A percentile compares a stretch with the other conserved stretches of the same genome.
These are phyloP conservation scores for Ceratina japonica DNA, from an alignment of 1,140 invertebrate genomes.

Conservation along the genomic window DNA sequence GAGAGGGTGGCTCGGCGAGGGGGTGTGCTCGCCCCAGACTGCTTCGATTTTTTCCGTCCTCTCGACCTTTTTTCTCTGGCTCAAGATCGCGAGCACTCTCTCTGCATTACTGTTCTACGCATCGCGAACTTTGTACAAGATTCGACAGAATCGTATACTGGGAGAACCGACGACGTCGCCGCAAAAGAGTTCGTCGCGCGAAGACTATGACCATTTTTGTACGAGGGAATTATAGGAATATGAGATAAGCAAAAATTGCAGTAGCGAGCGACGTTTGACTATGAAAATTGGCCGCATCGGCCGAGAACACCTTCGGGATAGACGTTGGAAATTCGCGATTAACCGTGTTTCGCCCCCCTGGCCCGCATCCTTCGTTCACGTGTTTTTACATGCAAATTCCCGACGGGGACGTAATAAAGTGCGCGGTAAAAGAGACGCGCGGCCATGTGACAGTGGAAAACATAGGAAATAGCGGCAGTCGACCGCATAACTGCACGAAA, in stretches of 20 bases:
- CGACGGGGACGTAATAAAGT: not conserved
- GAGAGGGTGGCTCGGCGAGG: not conserved
- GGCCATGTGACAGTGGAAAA: not conserved
- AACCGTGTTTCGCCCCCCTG: not conserved
- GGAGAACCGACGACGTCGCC: not conserved
- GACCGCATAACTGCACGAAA: slow-evolving; percentile 6
- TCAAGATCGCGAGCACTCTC: not conserved
- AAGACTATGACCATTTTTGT: not conserved
- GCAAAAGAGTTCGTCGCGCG: not conserved
- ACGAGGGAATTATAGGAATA: slow-evolving; percentile 1
- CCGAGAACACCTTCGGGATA: not conserved
- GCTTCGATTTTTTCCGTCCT: slow-evolving; percentile 30
- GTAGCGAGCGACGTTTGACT: slow-evolving; percentile 5
- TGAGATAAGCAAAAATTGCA: not conserved
- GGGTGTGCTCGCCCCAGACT: not conserved
- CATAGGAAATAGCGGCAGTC: not conserved
- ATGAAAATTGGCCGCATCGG: not conserved
- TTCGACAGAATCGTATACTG: too few relatives aligned
- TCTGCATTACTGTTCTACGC: too few relatives aligned
- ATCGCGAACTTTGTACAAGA: too few relatives aligned
- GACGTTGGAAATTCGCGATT: not conserved
- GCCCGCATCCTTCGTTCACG: too few relatives aligned
- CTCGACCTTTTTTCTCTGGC: not conserved
- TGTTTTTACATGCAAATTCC: slow-evolving; percentile 11
- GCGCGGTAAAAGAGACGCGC: not conserved